Percentiles rank a stretch among this genome's conserved stretches.
These are phyloP conservation scores for Gorsachius magnificus DNA, from an alignment of 2,797 vertebrate species.

Conservation along the genomic window DNA sequence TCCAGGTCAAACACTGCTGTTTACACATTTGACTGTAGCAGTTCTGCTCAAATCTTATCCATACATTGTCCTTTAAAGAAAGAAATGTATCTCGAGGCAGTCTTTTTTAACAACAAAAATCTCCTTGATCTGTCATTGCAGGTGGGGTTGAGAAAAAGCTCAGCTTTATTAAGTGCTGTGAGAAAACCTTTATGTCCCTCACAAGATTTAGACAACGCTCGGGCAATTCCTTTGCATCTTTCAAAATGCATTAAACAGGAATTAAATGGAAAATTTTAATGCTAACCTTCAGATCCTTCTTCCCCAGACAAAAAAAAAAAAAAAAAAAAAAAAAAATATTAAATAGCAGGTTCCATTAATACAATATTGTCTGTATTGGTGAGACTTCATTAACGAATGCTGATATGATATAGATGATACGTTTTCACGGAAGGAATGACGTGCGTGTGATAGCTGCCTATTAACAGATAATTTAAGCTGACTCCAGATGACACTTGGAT, in stretches of 20 bases:
- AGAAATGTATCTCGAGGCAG: background rate
- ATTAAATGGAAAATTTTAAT: background rate
- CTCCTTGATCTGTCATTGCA: slow-evolving; percentile 28
- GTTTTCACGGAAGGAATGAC: background rate
- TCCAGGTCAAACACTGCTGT: background rate
- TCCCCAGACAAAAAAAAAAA: background rate
- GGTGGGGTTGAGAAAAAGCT: background rate
- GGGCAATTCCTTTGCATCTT: background rate
- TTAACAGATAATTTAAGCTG: slow-evolving; percentile 15
- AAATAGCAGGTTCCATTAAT: background rate
- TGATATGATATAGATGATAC: background rate
- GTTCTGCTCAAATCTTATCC: background rate
- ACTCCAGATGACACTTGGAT: background rate
- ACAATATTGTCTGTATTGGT: background rate
- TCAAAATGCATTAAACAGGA: background rate
- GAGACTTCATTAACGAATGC: slow-evolving; percentile 13
- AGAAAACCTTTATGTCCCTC: background rate
- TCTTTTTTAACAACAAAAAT: slow-evolving; percentile 1
- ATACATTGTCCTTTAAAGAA: background rate
- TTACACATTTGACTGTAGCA: background rate
- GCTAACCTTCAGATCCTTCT: background rate
- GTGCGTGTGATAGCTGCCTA: background rate
- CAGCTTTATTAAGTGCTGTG: background rate
- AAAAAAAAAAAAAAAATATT: background rate
- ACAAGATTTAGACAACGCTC: background rate